Evolutionary conservation across 1,140 invertebrate species (phyloP), one percentile per base, ranked within the genome.

Genomic region (Atta colombica): DNA sequence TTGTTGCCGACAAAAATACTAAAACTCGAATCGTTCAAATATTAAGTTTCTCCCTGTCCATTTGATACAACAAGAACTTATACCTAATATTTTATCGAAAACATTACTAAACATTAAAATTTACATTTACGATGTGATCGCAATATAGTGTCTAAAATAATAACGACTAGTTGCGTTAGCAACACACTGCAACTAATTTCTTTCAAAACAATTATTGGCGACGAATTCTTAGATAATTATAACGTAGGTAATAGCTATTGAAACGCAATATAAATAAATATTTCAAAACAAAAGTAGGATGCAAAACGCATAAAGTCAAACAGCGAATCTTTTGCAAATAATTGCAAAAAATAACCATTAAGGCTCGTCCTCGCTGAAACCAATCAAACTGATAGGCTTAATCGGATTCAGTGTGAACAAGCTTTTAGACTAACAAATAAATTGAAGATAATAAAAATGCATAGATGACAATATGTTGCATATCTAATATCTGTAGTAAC

Each of bases 381-480:
- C 8, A 45, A 45, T 45, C 2, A 45, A 45, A 45, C 10, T 45
- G 8, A 45, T 45, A 45, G 39, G 39, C 39, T 45, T 45, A 10
- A 45, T 10, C 8, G 8, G 2, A 8, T 45, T 45, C 39, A 45
- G 8, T 45, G 39, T 45, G 39, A 45, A 45, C 39, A 8, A 45
- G 39, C 1, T 10, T 45, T 28, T 25, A 10, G 39, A 12, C 25
- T 45, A n/a, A 45, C 25, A 77, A 86, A 90, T 90, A 81, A 81
- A 90, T 90, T 66, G 58, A 45, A 25, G 61, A 16, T 75, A 80
- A 90, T 91, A 90, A 91, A 88, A 84, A 84, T 35, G 0, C 7
- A 35, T 86, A 49, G n/a, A 35, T 90, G 81, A 89, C 87, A 31
- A 82, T 55, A 82, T 55, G 63, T 45, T 69, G 69, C 55, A 25